phyloP scores from a whole-genome alignment of 2,113 vertebrate genomes.

The Megaceryle maxima region DNA sequence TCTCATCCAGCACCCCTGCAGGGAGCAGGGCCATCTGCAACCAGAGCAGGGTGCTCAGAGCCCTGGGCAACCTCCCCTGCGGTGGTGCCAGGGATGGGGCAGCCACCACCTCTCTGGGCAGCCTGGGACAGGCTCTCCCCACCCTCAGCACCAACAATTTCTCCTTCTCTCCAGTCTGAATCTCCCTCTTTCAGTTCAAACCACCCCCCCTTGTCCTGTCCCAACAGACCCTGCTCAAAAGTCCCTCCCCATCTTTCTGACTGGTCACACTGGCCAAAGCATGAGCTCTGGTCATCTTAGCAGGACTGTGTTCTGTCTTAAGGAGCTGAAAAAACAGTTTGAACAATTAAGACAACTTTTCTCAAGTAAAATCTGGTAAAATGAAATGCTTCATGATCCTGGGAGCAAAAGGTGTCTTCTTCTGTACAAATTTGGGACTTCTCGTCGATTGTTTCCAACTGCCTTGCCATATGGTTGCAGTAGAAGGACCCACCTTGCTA shows the following conservation, averaged over 20 bases:
- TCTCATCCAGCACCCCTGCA: neutral
- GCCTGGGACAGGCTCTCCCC: neutral
- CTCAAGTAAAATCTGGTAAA: neutral
- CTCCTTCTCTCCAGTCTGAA: neutral
- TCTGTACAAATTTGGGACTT: neutral
- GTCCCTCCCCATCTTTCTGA: neutral
- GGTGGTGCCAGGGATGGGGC: neutral
- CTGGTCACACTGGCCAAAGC: fast-evolving
- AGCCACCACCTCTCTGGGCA: neutral
- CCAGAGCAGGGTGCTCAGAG: neutral
- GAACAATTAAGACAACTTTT: neutral
- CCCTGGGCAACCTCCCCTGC: neutral
- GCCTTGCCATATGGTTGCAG: neutral
- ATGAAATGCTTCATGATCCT: neutral
- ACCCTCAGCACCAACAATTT: neutral
- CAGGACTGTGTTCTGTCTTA: neutral
- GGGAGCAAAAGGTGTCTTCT: neutral
- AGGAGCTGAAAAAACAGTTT: neutral
- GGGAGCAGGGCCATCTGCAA: neutral
- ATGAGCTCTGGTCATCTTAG: fast-evolving
- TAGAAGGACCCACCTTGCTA: neutral
- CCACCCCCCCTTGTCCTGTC: neutral
- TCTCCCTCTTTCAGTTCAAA: neutral
- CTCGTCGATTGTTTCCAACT: neutral
- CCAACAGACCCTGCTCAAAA: neutral